Evolutionary conservation across 2,888 invertebrate species (phyloP).

Genomic region (Volucella inflata): DNA sequence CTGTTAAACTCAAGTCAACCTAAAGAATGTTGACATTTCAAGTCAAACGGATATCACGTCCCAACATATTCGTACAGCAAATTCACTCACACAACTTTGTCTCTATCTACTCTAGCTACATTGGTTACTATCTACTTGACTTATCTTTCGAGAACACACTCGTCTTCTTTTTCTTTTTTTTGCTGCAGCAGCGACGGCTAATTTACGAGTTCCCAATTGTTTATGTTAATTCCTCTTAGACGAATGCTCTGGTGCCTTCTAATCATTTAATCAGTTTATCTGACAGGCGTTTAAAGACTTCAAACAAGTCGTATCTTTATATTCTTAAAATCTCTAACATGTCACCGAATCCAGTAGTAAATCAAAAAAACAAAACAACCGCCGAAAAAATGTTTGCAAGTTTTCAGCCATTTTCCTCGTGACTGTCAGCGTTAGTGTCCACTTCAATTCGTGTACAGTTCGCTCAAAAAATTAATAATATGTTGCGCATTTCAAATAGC

Average conservation of each 20-base stretch:
- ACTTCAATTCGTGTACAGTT: constrained; percentile 1
- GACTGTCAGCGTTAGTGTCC: constrained; percentile 28
- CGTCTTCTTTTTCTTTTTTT: constrained; percentile 11
- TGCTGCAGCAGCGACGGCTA: neutral
- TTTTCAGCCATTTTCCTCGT: constrained; percentile 45
- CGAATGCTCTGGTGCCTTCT: too few species aligned
- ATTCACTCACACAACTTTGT: neutral
- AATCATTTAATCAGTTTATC: constrained; percentile 15
- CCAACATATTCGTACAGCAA: constrained; percentile 7
- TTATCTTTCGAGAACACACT: neutral
- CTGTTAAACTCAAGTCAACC: constrained; percentile 46
- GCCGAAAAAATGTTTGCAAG: constrained; percentile 25
- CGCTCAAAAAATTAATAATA: constrained; percentile 45
- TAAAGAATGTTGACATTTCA: constrained; percentile 66
- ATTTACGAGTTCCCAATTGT: constrained; percentile 16
- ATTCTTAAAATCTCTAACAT: constrained; percentile 24
- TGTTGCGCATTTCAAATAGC: constrained; percentile 27
- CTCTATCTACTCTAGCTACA: constrained; percentile 7
- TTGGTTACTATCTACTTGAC: neutral
- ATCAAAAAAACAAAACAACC: constrained; percentile 27
- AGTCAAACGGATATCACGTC: constrained; percentile 69
- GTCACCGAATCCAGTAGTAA: constrained; percentile 40
- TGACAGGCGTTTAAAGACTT: constrained; percentile 20
- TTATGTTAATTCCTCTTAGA: constrained; percentile 11
- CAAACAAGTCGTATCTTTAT: constrained; percentile 40